Conservation (phyloP, 2,797 vertebrate species). For the Phylloscopus collybita region DNA sequence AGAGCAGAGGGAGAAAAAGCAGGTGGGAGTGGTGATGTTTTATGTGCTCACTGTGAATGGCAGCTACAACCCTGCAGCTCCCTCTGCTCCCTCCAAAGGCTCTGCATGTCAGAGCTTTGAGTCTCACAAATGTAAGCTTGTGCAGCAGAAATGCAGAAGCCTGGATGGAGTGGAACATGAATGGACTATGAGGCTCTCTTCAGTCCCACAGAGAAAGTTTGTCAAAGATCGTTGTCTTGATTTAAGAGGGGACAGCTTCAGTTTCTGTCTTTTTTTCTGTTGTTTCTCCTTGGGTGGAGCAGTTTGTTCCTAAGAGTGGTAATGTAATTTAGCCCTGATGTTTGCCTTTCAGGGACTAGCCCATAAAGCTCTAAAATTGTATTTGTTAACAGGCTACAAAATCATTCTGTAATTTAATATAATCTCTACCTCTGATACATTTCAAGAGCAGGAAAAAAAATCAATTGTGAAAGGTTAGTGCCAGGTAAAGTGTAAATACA, state of each 20-base stretch:
- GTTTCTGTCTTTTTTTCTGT: not conserved
- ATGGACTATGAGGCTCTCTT: not conserved
- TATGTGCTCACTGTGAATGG: not conserved
- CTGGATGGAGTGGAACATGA: not conserved
- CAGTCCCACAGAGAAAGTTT: not conserved
- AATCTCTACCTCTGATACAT: not conserved
- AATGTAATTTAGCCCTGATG: not conserved
- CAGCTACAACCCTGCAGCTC: not conserved
- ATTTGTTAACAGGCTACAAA: not conserved
- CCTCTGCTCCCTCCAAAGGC: not conserved
- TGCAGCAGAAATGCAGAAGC: not conserved
- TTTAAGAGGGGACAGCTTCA: not conserved
- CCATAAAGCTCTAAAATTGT: not conserved
- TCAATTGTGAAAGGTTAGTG: not conserved
- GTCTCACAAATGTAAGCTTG: not conserved
- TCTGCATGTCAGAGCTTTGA: not conserved
- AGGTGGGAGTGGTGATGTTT: not conserved
- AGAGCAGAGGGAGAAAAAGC: not conserved
- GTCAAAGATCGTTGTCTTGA: not conserved
- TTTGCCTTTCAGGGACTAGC: not conserved
- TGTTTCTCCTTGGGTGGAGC: not conserved
- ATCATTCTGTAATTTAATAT: constrained; percentile 11
- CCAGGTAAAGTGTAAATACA: not conserved
- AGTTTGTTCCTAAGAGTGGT: not conserved
- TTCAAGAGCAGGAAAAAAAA: not conserved